These are phyloP conservation scores for Tokudaia tokunoshimensis DNA, from an alignment of 2,797 vertebrate species.

Conservation along the genomic window DNA sequence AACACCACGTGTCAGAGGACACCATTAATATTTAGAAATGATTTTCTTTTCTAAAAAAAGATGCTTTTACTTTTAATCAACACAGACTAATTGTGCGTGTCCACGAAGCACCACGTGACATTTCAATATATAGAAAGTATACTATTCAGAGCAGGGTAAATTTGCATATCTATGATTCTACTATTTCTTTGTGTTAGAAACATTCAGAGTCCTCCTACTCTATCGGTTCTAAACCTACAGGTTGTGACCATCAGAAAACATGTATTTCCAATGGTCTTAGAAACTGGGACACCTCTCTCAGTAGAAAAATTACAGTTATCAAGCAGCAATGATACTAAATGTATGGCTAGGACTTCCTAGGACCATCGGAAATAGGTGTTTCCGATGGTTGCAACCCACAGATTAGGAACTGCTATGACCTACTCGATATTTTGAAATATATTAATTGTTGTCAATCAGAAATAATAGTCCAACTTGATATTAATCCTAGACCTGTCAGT, in stretches of 20 bases:
- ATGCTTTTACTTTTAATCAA: background rate
- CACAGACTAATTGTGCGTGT: background rate
- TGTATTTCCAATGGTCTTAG: background rate
- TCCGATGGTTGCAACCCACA: background rate
- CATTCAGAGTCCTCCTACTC: background rate
- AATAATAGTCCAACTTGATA: constrained; percentile 20
- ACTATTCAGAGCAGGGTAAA: background rate
- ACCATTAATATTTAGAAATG: background rate
- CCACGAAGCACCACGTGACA: background rate
- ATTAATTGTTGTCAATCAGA: background rate
- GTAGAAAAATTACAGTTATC: background rate
- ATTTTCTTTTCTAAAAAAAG: background rate
- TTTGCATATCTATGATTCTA: background rate
- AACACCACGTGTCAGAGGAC: background rate
- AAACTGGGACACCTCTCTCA: background rate
- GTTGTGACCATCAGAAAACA: background rate
- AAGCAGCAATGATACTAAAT: background rate
- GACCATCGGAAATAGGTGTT: background rate
- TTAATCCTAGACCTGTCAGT: background rate
- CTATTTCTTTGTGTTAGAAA: background rate
- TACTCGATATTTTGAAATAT: background rate
- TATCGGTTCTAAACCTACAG: background rate
- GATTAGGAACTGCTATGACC: background rate
- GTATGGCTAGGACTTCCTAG: background rate
- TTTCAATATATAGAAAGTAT: background rate